A percentile compares a stretch with the other conserved stretches of the same genome.
phyloP scores from a whole-genome alignment of 2,888 invertebrate genomes.

The Dynastes maya region DNA sequence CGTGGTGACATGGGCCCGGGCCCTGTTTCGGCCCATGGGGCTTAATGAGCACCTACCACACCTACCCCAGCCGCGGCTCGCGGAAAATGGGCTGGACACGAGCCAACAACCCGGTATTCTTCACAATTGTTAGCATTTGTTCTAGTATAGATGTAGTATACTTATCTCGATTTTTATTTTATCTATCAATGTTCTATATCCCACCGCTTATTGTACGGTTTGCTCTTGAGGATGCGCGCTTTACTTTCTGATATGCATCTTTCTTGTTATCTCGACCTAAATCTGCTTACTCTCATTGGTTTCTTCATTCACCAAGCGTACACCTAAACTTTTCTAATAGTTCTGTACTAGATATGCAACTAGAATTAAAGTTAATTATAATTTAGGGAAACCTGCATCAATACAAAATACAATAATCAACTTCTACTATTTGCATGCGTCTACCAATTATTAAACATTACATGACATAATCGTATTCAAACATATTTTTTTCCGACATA shows the following conservation, averaged over 20 bases:
- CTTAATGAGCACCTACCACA: constrained; percentile 70
- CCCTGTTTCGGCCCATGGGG: constrained; percentile 59
- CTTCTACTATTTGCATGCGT: background rate
- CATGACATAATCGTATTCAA: too few relatives aligned
- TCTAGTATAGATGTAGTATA: constrained; percentile 60
- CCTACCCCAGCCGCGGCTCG: constrained; percentile 69
- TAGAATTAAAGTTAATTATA: too few relatives aligned
- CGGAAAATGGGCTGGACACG: constrained; percentile 67
- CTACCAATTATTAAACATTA: background rate
- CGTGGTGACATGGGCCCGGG: constrained; percentile 53
- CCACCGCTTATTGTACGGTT: too few relatives aligned
- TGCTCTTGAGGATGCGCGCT: constrained; percentile 1
- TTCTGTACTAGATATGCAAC: too few relatives aligned
- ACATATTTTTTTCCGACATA: too few relatives aligned
- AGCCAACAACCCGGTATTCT: constrained; percentile 65
- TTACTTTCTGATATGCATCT: background rate
- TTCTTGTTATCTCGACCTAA: too few relatives aligned
- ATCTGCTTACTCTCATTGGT: too few relatives aligned
- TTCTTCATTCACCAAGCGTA: too few relatives aligned
- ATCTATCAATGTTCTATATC: background rate
- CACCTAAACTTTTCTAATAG: too few relatives aligned
- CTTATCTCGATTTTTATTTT: constrained; percentile 46
- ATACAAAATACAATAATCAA: background rate
- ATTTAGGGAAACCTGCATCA: background rate
- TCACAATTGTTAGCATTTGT: constrained; percentile 63